Base-by-base conservation (phyloP, 2,888 invertebrate species). In the Apamea anceps region DNA sequence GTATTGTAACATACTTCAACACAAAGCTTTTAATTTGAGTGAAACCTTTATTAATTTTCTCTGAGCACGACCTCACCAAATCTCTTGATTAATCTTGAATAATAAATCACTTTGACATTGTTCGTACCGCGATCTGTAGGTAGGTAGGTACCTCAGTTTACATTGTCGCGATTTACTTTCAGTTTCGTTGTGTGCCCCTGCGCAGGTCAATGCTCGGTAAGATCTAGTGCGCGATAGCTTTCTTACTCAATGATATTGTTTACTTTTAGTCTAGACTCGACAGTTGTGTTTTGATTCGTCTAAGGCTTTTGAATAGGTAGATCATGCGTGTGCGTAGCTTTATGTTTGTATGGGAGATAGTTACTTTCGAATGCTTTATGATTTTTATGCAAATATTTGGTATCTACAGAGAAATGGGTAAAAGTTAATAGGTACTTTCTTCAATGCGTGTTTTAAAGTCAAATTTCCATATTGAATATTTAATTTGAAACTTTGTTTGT, bases 81-180 rank as follows among this genome's bases (percentile, higher is more conserved):
- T 84, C 81, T 72, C 68, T 79, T 75, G 66, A 81, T 80, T 74
- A 75, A 81, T 80, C 67, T 77, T 32, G 63, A 71, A 68, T 74
- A 68, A 76, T 78, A 81, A 78, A 86, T 81, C 72, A 81, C 65
- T 74, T 80, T 25, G 51, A 71, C 71, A 71, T 57, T 71, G 57
- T 72, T 80, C 45, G 60, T 54, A 45, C 71, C n/a, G 37, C 60
- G 48, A 25, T 72, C 37, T 77, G 60, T 72, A 54, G 45, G 60
- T 72, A 73, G 57, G 57, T 79, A 25, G n/a, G 57, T 57, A 73
- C 70, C 74, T 54, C 45, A 72, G 80, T 77, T 28, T 75, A 86
- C 90, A 92, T 91, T 93, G 93, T 92, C 89, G 89, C 91, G 74
- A 87, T 90, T 87, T 87, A 93, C 94, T 94, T 93, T 94, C 93